Base-by-base conservation (phyloP, 2,797 vertebrate species). In the Dipus sagitta region DNA sequence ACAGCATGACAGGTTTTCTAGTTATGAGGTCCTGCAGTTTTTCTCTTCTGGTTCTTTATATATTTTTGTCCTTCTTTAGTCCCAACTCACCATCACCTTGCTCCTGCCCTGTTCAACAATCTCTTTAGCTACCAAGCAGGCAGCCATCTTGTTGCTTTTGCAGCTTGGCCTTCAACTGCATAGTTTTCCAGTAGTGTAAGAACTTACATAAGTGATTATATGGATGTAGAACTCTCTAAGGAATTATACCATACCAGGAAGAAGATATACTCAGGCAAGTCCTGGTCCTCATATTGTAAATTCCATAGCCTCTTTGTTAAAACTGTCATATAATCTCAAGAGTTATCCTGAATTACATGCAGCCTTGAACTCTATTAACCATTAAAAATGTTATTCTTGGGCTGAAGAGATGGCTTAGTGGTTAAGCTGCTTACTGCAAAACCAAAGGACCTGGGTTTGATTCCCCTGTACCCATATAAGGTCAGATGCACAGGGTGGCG, bases 161-260 rank as follows among this genome's bases (percentile, higher is more conserved):
- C 47, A 78, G 30, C 9, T 24, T 13, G 67, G 60, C 58, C 15
- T 90, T 11, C 32, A 65, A 20, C 85, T 92, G 76, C 71, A 83
- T 7, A 26, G 10, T 26, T 71, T 24, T 87, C 85, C 58, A 78
- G 47, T 3, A 83, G 24, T 62, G 7, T 23, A 90, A 90, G 47
- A 64, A 71, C 20, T 89, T 80, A 78, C 58, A 86, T n/a, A 78
- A 90, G 47, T 90, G 54, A 82, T 21, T 70, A 83, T 30, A 71
- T 60, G 10, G 52, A 88, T 80, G 79, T 14, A 88, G 28, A 72
- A 72, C 14, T 78, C 30, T 24, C 70, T 26, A 72, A 72, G 28
- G 47, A 88, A 52, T 79, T 23, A 14, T 93, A 42, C 13, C 60
- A 75, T 9, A 14, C 5, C 24, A 62, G 24, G 47, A 82, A 87